Evolutionary conservation across 2,888 invertebrate genomes (phyloP).

Genomic region (Pterostichus madidus): DNA sequence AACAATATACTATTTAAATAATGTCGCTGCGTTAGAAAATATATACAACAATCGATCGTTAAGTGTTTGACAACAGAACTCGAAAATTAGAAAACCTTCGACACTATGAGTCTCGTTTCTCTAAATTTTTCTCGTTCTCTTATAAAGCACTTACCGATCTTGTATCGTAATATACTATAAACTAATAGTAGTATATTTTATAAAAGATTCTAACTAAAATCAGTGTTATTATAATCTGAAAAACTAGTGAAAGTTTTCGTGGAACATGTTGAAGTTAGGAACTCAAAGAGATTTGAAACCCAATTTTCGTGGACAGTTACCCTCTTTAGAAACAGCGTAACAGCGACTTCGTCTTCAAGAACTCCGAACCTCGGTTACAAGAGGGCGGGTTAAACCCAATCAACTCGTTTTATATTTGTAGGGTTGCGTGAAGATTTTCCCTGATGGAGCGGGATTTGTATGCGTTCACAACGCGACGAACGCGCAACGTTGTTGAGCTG

Average conservation of each 20-base stretch:
- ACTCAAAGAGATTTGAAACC: slow-evolving; percentile 27
- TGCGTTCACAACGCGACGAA: background rate
- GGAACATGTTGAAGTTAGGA: background rate
- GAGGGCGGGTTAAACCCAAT: slow-evolving; percentile 37
- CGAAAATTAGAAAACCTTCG: too few relatives aligned
- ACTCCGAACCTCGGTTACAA: background rate
- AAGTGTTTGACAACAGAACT: too few relatives aligned
- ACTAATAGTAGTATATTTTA: too few relatives aligned
- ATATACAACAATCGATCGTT: too few relatives aligned
- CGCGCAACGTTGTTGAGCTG: slow-evolving; percentile 5
- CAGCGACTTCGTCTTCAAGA: too few relatives aligned
- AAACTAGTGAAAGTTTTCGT: slow-evolving; percentile 30
- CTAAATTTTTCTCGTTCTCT: too few relatives aligned
- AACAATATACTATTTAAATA: too few relatives aligned
- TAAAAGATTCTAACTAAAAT: too few relatives aligned
- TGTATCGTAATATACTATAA: too few relatives aligned
- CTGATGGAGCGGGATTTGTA: slow-evolving; percentile 47
- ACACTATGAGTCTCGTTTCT: too few relatives aligned
- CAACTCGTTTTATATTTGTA: slow-evolving; percentile 48
- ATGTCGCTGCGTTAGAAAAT: too few relatives aligned
- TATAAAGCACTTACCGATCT: too few relatives aligned
- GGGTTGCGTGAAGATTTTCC: slow-evolving; percentile 31
- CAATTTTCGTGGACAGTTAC: slow-evolving; percentile 34
- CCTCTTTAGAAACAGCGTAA: background rate
- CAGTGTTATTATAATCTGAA: background rate